Evolutionary conservation across 2,888 invertebrate genomes (phyloP).

Genomic region (Malachius bipustulatus): DNA sequence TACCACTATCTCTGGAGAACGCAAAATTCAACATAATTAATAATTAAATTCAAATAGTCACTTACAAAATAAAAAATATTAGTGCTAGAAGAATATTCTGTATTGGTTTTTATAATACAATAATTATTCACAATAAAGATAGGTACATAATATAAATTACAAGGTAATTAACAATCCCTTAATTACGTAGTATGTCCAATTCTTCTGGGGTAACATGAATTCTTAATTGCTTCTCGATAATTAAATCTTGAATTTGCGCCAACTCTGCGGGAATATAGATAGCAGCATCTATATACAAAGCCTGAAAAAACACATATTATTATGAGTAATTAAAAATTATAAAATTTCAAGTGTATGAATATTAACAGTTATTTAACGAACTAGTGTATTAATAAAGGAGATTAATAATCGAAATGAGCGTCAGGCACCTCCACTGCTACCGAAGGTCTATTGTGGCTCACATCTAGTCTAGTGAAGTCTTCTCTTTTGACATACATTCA

Average conservation of each 20-base stretch:
- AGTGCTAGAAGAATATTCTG: too few species aligned
- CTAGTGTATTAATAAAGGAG: slow-evolving; percentile 6
- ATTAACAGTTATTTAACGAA: slow-evolving; percentile 7
- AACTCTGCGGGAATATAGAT: slow-evolving; percentile 51
- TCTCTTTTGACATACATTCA: too few species aligned
- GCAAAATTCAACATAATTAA: too few species aligned
- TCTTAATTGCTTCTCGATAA: slow-evolving; percentile 62
- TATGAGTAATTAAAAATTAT: slow-evolving; percentile 8
- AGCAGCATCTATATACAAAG: slow-evolving; percentile 53
- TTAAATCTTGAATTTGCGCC: slow-evolving; percentile 58
- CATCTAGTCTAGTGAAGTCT: too few species aligned
- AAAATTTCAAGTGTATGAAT: neutral
- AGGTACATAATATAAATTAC: neutral
- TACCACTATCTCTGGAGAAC: too few species aligned
- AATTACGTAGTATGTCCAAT: slow-evolving; percentile 46
- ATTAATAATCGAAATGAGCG: too few species aligned
- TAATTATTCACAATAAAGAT: neutral
- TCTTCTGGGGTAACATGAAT: slow-evolving; percentile 68
- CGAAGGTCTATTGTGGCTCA: too few species aligned
- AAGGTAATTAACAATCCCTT: neutral
- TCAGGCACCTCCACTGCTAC: too few species aligned
- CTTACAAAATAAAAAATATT: neutral
- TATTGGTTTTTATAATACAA: too few species aligned
- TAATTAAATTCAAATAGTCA: neutral
- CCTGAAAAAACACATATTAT: slow-evolving; percentile 28